These are phyloP conservation scores for Candidula unifasciata DNA, from an alignment of 2,888 invertebrate species.

Conservation along the genomic window DNA sequence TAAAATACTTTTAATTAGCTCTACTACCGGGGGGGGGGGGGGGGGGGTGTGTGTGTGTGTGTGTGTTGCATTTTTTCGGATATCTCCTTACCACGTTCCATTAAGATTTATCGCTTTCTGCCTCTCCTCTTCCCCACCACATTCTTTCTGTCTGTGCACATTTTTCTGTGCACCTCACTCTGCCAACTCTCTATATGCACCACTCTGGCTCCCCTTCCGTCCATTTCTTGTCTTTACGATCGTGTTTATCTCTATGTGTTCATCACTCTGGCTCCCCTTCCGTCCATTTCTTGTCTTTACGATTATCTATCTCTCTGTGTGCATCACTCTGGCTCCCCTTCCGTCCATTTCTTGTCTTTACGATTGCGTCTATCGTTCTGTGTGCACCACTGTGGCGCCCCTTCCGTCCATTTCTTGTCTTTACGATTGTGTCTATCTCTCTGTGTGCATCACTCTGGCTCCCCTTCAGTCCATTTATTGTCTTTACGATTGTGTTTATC, in stretches of 20 bases:
- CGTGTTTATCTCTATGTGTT: not conserved
- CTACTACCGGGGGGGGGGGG: not conserved
- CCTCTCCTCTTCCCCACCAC: not conserved
- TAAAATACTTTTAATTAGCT: not conserved
- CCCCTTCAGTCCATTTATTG: not conserved
- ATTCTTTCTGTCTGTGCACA: not conserved
- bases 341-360: not conserved
- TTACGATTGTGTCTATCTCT: too few species aligned
- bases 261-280: not conserved
- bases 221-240: not conserved
- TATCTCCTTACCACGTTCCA: not conserved
- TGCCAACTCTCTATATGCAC: not conserved
- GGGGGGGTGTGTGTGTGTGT: not conserved
- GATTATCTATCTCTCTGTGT: not conserved
- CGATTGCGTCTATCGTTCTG: too few species aligned
- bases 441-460: not conserved
- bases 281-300: not conserved
- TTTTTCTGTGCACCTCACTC: not conserved
- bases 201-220: not conserved
- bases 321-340: not conserved
- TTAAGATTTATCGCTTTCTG: conserved; percentile 56
- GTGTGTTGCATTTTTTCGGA: not conserved
- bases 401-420: not conserved
- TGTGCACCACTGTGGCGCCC: not conserved
- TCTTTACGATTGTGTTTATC: too few species aligned